A percentile compares a stretch with the other conserved stretches of the same genome.
Evolutionary conservation across 1,140 invertebrate species (phyloP).

Genomic region (Dermatophagoides farinae): DNA sequence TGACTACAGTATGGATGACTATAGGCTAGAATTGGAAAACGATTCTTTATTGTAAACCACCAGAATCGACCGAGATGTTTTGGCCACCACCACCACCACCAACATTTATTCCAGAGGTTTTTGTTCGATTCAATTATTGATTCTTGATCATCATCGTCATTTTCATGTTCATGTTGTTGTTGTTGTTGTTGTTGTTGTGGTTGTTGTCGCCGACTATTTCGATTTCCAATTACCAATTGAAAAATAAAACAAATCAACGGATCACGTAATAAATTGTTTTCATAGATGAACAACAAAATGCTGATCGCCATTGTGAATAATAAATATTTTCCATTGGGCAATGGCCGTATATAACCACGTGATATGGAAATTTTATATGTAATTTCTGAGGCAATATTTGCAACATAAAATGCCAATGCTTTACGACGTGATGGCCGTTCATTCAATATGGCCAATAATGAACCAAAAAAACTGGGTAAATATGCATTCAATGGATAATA

Average conservation of each 20-base stretch:
- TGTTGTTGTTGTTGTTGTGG: neutral
- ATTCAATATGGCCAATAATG: constrained; percentile 24
- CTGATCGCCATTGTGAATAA: constrained; percentile 10
- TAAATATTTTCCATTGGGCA: constrained; percentile 38
- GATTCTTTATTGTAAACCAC: neutral
- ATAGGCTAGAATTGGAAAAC: no score
- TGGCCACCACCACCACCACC: neutral
- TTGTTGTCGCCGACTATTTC: neutral
- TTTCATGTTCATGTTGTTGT: neutral
- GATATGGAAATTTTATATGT: constrained; percentile 27
- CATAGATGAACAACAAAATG: constrained; percentile 8
- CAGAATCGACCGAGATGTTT: neutral
- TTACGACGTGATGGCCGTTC: constrained; percentile 47
- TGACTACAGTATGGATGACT: neutral
- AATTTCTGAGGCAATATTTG: constrained; percentile 39
- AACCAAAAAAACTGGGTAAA: constrained; percentile 4
- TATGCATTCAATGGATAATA: constrained; percentile 11
- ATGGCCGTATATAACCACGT: constrained; percentile 36
- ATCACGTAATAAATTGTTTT: constrained; percentile 12
- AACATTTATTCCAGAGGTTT: neutral
- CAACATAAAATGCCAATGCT: constrained; percentile 49
- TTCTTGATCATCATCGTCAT: neutral
- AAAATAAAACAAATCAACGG: constrained; percentile 8
- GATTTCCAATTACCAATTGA: constrained; percentile 9
- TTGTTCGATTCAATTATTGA: neutral